These are phyloP conservation scores for Gulo gulo DNA, from an alignment of 2,113 vertebrate species.

Conservation along the genomic window DNA sequence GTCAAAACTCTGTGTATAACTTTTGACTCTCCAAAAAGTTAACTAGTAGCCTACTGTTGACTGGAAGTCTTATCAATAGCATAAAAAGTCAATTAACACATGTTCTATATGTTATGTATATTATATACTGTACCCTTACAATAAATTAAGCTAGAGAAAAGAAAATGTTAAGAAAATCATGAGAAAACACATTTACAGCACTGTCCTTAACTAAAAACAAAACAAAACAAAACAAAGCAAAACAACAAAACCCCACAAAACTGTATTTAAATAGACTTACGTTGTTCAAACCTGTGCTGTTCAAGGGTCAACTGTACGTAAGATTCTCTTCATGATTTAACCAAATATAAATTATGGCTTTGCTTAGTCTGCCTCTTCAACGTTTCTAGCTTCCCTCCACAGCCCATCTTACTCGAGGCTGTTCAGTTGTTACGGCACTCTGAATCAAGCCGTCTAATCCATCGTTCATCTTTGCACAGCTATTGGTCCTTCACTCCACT, in stretches of 20 bases:
- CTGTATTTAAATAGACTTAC: not conserved
- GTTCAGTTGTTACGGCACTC: not conserved
- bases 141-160: not conserved
- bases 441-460: not conserved
- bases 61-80: not conserved
- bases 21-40: not conserved
- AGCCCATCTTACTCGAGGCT: not conserved
- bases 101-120: not conserved
- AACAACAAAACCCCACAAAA: too few relatives aligned
- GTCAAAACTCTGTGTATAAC: not conserved
- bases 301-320: not conserved
- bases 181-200: not conserved
- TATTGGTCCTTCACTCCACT: not conserved
- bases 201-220: not conserved
- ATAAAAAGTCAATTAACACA: not conserved
- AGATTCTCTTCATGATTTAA: not conserved
- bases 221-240: too few relatives aligned
- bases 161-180: not conserved
- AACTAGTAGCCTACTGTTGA: not conserved
- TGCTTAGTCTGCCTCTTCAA: not conserved
- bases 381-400: not conserved
- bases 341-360: not conserved
- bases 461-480: not conserved
- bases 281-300: not conserved
- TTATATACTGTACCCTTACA: not conserved